Evolutionary conservation across 2,113 vertebrate genomes (phyloP), one percentile per base, ranked within the genome.

Genomic region (Zosterops borbonicus): DNA sequence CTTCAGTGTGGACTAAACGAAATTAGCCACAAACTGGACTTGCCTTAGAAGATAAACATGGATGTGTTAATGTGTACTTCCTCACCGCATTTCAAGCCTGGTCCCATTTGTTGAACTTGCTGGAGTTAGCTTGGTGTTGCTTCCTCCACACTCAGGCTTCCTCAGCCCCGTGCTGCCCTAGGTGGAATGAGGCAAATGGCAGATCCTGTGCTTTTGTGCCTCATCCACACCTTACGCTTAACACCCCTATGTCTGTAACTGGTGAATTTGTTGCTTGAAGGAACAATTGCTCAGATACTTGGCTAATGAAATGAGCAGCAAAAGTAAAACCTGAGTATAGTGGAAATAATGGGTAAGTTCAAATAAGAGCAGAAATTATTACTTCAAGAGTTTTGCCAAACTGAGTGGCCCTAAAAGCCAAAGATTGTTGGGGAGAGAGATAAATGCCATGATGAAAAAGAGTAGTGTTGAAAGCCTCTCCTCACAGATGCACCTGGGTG

Each of bases 101-200:
- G 15, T 35, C 3, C 13, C 4, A 3, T 23, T 22, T 8, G 28
- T 5, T 37, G 28, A 21, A 13, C 0, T 1, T 11, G 29, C 15
- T 42, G 27, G 18, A 1, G 5, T 37, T 7, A 9, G 3, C 23
- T 9, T 5, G 29, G 16, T 20, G 29, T 21, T 7, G 2, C 21
- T 23, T 47, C 35, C 31, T 56, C 6, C 17, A 5, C 13, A 6
- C 24, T 23, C 21, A 6, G 41, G 27, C 24, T 41, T 37, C 52
- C 18, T 28, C 0, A 4, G 29, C 27, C 8, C 7, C 9, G 1
- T 0, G 0, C 29, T 4, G 1, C 6, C 16, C 9, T 3, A 1
- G 31, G 23, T 28, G n/a, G 31, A 59, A 16, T 0, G 0, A 6
- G 1, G 3, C 1, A 3, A 33, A 20, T 21, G 19, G 5, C 39